Evolutionary conservation across 2,888 invertebrate genomes (phyloP).

Genomic region (Epsilonema sp.): DNA sequence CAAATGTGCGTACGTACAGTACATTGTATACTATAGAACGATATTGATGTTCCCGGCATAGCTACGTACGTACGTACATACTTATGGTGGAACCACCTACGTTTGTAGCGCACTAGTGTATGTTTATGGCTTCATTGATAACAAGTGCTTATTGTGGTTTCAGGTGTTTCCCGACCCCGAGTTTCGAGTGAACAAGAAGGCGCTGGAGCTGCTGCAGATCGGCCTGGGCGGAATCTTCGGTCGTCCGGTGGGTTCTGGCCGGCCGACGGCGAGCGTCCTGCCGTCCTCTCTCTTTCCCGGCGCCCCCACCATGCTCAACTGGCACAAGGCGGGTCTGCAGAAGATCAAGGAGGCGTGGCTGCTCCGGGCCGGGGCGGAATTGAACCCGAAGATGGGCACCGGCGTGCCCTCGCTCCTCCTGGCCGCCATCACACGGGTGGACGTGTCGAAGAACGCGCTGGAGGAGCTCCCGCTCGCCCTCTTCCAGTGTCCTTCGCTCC

Average conservation of each 20-base stretch:
- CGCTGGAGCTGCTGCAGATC: conserved; percentile 43
- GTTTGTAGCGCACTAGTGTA: too few species aligned
- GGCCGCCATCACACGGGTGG: conserved; percentile 77
- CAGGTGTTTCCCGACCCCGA: conserved; percentile 58
- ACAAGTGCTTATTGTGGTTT: too few species aligned
- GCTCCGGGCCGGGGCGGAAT: conserved; percentile 55
- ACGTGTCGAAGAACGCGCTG: conserved; percentile 72
- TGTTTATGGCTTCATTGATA: too few species aligned
- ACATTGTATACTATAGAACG: too few species aligned
- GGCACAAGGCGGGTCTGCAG: conserved; percentile 54
- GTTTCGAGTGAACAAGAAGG: conserved; percentile 70
- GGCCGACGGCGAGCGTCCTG: conserved; percentile 34
- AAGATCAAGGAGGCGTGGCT: conserved; percentile 55
- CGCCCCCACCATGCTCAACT: conserved; percentile 60
- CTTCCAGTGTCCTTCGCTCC: conserved; percentile 60
- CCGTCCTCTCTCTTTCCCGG: conserved; percentile 44
- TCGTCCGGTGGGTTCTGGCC: too few species aligned
- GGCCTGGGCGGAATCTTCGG: conserved; percentile 12
- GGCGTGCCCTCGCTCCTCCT: conserved; percentile 38
- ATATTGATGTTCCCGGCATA: too few species aligned
- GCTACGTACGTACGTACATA: too few species aligned
- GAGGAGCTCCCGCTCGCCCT: conserved; percentile 55
- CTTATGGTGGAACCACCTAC: too few species aligned
- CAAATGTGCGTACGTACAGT: too few species aligned
- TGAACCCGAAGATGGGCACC: conserved; percentile 54